Evolutionary conservation across 2,888 invertebrate species (phyloP).

Genomic region (Bugula neritina): DNA sequence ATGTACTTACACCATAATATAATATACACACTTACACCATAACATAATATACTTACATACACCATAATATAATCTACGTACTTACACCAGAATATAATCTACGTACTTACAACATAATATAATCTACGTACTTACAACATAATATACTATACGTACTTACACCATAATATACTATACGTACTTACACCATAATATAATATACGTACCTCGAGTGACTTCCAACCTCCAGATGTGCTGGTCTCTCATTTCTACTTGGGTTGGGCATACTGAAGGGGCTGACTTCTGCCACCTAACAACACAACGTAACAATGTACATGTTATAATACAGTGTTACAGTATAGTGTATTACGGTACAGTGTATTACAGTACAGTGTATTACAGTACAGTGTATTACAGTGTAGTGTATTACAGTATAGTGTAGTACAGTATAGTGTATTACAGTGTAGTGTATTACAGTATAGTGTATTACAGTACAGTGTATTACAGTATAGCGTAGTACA

Average conservation of each 20-base stretch:
- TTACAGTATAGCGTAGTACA: no score
- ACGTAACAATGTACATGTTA: no score
- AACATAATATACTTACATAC: background rate
- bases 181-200: background rate
- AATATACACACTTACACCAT: background rate
- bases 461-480: no score
- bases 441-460: no score
- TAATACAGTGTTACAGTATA: no score
- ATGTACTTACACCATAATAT: no score
- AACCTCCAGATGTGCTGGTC: background rate
- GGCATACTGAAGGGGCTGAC: slow-evolving; percentile 15
- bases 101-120: background rate
- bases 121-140: background rate
- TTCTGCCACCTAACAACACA: background rate
- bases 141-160: background rate
- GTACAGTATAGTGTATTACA: no score
- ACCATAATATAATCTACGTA: background rate
- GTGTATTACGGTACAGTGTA: no score
- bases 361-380: no score
- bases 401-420: no score
- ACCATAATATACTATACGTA: background rate
- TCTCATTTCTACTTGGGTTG: background rate
- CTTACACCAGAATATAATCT: background rate
- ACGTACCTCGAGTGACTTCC: background rate
- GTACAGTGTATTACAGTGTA: no score